phyloP scores from a whole-genome alignment of 2,113 vertebrate species.

The Phylloscopus whistleri region DNA sequence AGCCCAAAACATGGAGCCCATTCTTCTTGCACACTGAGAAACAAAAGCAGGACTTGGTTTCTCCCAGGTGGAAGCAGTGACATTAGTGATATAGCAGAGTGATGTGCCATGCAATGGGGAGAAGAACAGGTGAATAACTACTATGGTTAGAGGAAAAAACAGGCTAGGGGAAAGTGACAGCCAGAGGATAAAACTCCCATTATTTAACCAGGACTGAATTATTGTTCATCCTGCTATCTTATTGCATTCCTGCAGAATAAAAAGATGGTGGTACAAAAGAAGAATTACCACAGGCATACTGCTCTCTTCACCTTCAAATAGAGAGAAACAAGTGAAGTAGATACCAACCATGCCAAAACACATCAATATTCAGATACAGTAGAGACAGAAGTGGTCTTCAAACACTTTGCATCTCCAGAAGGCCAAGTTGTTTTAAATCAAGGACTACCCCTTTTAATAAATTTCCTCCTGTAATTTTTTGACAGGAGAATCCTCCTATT shows the following conservation, averaged over 20 bases:
- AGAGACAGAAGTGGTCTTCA: background rate
- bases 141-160: background rate
- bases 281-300: constrained; percentile 5
- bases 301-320: constrained; percentile 16
- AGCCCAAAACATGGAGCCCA: background rate
- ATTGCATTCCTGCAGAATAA: background rate
- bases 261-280: background rate
- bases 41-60: background rate
- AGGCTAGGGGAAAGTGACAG: background rate
- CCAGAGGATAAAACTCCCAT: background rate
- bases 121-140: background rate
- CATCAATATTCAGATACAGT: background rate
- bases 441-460: background rate
- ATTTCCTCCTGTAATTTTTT: background rate
- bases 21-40: background rate
- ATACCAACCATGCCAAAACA: background rate
- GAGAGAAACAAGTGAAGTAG: background rate
- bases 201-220: background rate
- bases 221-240: background rate
- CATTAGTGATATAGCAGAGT: background rate
- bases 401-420: constrained; percentile 15
- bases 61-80: background rate
- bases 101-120: background rate
- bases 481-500: background rate
- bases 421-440: background rate